Evolutionary conservation across 2,888 invertebrate genomes (phyloP).

Genomic region (Chalcis sispes): DNA sequence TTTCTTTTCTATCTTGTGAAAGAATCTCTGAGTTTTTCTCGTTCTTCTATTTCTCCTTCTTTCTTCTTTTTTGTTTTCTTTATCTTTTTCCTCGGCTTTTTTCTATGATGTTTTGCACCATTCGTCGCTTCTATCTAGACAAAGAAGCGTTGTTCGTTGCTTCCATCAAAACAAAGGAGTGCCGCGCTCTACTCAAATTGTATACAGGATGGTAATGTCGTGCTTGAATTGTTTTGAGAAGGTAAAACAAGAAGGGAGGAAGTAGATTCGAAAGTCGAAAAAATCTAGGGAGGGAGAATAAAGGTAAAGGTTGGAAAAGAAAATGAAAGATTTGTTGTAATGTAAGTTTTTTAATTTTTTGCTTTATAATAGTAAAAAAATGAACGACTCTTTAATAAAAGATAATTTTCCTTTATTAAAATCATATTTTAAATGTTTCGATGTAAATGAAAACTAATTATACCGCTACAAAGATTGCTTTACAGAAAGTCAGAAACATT

Average conservation of each 20-base stretch:
- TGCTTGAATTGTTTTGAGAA: slow-evolving; percentile 4
- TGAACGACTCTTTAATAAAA: too few species aligned
- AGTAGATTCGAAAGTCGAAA: neutral
- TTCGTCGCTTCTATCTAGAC: neutral
- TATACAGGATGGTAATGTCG: neutral
- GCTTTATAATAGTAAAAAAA: too few species aligned
- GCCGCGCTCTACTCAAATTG: neutral
- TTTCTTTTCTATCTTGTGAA: slow-evolving; percentile 21
- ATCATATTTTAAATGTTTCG: too few species aligned
- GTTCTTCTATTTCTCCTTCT: neutral
- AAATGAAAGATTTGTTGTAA: too few species aligned
- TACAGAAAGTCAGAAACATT: too few species aligned
- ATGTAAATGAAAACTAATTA: too few species aligned
- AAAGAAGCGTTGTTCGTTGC: neutral
- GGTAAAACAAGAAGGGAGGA: neutral
- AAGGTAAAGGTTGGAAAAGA: too few species aligned
- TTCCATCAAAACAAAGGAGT: neutral
- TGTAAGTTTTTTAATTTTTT: too few species aligned
- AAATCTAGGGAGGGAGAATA: too few species aligned
- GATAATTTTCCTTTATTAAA: too few species aligned
- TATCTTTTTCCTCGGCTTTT: neutral
- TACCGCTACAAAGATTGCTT: too few species aligned
- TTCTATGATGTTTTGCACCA: slow-evolving; percentile 5
- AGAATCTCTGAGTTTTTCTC: neutral
- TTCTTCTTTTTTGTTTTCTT: neutral